Evolutionary conservation across 2,797 vertebrate species (phyloP), one percentile per base, ranked within the genome.

Genomic region (Setipinna tenuifilis): DNA sequence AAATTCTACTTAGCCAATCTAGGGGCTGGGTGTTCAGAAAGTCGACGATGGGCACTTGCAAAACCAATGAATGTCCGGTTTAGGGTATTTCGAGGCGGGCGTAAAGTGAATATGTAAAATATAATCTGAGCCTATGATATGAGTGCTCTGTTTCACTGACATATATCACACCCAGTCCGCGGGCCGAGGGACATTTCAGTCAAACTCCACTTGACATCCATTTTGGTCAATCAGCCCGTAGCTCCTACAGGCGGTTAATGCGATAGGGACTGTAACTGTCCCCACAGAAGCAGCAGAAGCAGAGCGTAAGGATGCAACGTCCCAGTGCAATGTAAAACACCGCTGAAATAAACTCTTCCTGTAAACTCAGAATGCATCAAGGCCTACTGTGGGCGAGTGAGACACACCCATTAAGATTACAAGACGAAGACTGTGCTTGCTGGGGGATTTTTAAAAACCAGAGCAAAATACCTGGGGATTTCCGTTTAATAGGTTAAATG

Each of bases 21-120:
- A 0, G 0, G 21, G 0, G 3, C 0, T 0, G 0, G 0, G 0
- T 61, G 28, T 41, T 7, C 0, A 0, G 5, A 59, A 85, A 81
- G 87, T 54, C 2, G 9, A 2, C 61, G 85, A 92, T 87, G 87
- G 87, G 85, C 86, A 65, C 81, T 4, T 9, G 19, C 23, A 85
- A 1, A 21, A 11, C 95, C 93, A 96, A 95, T 95, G 4, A 85
- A 16, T 16, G 88, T 12, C 87, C 78, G 78, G 85, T 89, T 82
- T 58, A 0, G 17, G 6, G 16, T n/a, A 5, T 1, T 1, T 1
- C 1, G 11, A 88, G 94, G 94, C 82, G 91, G 92, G 82, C 83
- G 23, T 12, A 7, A 4, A 7, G 11, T 44, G 2, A 7, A 14
- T 12, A 61, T 83, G 82, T 81, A 71, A 61, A 86, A 83, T 10